Evolutionary conservation across 2,797 vertebrate genomes (phyloP).

Genomic region (Liparis tanakae): DNA sequence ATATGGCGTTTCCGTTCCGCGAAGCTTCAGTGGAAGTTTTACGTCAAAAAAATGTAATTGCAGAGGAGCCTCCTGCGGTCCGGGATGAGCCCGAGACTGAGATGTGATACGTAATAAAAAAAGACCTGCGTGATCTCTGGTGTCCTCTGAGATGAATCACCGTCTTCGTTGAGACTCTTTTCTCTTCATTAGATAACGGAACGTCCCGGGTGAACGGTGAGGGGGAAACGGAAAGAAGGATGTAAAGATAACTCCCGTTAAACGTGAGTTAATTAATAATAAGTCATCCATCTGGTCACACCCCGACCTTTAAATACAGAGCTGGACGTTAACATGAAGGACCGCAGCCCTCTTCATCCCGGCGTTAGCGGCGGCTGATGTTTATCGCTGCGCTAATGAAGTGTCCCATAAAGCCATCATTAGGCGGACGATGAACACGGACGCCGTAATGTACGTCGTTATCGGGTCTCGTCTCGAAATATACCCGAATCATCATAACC

Average conservation of each 20-base stretch:
- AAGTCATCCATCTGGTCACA: constrained; percentile 56
- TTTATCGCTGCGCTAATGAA: constrained; percentile 78
- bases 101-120: constrained; percentile 36
- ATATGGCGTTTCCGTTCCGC: not conserved
- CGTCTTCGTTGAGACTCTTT: constrained; percentile 52
- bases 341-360: constrained; percentile 51
- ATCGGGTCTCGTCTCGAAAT: constrained; percentile 71
- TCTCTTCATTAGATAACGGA: constrained; percentile 54
- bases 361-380: constrained; percentile 73
- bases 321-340: constrained; percentile 33
- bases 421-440: constrained; percentile 51
- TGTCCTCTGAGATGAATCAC: constrained; percentile 57
- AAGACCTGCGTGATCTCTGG: constrained; percentile 21
- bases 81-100: not conserved
- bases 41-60: not conserved
- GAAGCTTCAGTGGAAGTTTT: not conserved
- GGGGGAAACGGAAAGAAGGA: not conserved
- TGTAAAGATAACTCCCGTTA: constrained; percentile 42
- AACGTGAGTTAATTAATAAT: constrained; percentile 54
- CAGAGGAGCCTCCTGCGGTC: too few species aligned
- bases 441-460: constrained; percentile 75
- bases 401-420: constrained; percentile 81
- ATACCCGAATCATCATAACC: constrained; percentile 74
- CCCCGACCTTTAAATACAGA: constrained; percentile 28
- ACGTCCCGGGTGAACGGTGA: constrained; percentile 21